These are phyloP conservation scores for Rhinoraja longicauda DNA, from an alignment of 2,797 vertebrate species.

Conservation along the genomic window DNA sequence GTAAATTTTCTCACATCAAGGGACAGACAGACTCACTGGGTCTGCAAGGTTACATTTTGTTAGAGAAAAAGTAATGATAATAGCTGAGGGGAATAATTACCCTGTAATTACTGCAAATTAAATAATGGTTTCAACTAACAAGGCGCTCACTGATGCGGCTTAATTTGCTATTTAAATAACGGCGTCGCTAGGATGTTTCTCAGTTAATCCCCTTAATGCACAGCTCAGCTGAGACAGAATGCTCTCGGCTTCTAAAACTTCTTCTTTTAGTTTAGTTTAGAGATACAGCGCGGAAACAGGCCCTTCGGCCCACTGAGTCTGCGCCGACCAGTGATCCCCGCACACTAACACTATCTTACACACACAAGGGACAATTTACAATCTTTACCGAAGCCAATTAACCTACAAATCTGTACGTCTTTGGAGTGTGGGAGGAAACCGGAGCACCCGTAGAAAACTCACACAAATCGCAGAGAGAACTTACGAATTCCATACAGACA, in stretches of 20 bases:
- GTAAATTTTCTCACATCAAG: constrained; percentile 26
- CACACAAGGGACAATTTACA: too few species aligned
- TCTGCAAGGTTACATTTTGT: constrained; percentile 29
- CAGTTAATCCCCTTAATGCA: constrained; percentile 31
- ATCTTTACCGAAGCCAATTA: too few species aligned
- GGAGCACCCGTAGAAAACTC: too few species aligned
- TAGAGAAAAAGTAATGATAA: constrained; percentile 5
- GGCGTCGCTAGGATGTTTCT: constrained; percentile 5
- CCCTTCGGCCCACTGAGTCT: too few species aligned
- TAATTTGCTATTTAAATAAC: constrained; percentile 27
- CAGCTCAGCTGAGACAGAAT: constrained; percentile 20
- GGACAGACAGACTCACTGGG: neutral
- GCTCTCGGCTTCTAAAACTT: neutral
- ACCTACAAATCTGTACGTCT: too few species aligned
- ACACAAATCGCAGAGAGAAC: too few species aligned
- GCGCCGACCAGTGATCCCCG: too few species aligned
- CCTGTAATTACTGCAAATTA: constrained; percentile 35
- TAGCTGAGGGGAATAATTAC: constrained; percentile 35
- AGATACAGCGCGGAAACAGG: too few species aligned
- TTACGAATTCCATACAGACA: too few species aligned
- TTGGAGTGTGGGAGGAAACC: too few species aligned
- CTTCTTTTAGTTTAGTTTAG: neutral
- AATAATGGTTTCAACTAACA: constrained; percentile 30
- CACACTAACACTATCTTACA: too few species aligned
- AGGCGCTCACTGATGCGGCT: constrained; percentile 22